Conservation (phyloP, 2,888 invertebrate genomes). For the Seira ritae region DNA sequence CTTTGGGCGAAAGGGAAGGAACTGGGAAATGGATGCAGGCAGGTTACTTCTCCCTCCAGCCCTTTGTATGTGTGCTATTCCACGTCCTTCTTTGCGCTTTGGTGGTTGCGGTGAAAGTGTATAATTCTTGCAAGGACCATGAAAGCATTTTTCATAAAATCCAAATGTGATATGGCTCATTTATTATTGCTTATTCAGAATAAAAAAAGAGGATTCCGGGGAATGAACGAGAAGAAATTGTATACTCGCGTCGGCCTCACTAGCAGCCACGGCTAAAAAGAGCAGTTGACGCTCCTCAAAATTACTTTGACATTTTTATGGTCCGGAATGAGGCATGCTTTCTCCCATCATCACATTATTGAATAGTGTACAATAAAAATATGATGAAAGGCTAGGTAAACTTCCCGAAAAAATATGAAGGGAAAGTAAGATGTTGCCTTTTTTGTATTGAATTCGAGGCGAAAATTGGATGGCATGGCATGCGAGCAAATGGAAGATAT, state of each 20-base stretch:
- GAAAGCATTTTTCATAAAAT: background rate
- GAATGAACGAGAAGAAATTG: background rate
- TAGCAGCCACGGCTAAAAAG: background rate
- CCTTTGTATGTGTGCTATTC: background rate
- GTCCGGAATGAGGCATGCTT: slow-evolving; percentile 46
- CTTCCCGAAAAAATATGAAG: background rate
- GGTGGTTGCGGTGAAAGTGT: background rate
- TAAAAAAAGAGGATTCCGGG: background rate
- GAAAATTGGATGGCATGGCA: slow-evolving; percentile 25
- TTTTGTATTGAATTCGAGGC: background rate
- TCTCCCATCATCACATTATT: slow-evolving; percentile 34
- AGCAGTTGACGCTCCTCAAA: slow-evolving; percentile 22
- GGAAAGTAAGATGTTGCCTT: background rate
- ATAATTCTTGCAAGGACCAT: background rate
- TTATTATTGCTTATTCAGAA: slow-evolving; percentile 14
- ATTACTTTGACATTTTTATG: slow-evolving; percentile 56
- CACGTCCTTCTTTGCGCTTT: slow-evolving; percentile 1
- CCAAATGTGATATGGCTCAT: slow-evolving; percentile 10
- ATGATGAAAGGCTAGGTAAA: background rate
- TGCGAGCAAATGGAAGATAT: background rate
- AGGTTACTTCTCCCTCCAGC: slow-evolving; percentile 28
- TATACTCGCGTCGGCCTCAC: background rate
- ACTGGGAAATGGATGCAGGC: background rate
- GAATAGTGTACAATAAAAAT: slow-evolving; percentile 21
- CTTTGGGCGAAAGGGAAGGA: background rate